Conservation (phyloP, 1,140 invertebrate species). For the Aphelenchoides avenae region DNA sequence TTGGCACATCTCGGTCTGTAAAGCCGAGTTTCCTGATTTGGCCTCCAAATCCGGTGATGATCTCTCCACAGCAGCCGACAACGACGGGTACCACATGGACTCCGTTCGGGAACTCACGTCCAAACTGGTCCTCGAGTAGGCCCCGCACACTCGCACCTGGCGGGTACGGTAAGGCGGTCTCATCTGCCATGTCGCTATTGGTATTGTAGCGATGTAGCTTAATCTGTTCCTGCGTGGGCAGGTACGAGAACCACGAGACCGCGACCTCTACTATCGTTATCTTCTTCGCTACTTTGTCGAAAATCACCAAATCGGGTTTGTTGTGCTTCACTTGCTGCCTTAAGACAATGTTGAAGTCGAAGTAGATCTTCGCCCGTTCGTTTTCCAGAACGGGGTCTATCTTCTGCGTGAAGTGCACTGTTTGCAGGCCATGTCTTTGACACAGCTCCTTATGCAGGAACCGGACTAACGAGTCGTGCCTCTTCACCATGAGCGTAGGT, state of each 20-base stretch:
- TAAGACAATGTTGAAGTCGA: constrained; percentile 11
- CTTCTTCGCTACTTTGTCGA: constrained; percentile 5
- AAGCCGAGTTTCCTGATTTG: background rate
- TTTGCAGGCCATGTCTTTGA: constrained; percentile 12
- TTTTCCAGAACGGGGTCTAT: constrained; percentile 11
- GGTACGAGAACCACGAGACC: constrained; percentile 3
- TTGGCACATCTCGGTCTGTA: background rate
- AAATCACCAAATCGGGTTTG: constrained; percentile 12
- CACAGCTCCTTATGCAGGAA: constrained; percentile 12
- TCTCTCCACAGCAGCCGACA: constrained; percentile 13
- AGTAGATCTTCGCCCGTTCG: constrained; percentile 5
- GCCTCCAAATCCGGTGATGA: constrained; percentile 14
- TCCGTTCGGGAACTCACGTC: too few species aligned
- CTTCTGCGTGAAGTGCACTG: constrained; percentile 4
- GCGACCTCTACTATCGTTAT: constrained; percentile 2
- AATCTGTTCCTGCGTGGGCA: constrained; percentile 11
- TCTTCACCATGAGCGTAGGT: constrained; percentile 15
- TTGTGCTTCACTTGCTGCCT: constrained; percentile 8
- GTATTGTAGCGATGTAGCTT: constrained; percentile 13
- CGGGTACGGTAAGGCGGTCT: constrained; percentile 1
- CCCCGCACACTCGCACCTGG: constrained; percentile 5
- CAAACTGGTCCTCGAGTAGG: constrained; percentile 9
- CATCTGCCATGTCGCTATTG: constrained; percentile 20
- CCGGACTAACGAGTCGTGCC: constrained; percentile 14
- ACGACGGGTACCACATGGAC: constrained; percentile 12